Percentiles rank a stretch among this genome's conserved stretches.
Conservation (phyloP, 30 jellyfish, hydroid and myxozoan species). For the Pelagia noctiluca region DNA sequence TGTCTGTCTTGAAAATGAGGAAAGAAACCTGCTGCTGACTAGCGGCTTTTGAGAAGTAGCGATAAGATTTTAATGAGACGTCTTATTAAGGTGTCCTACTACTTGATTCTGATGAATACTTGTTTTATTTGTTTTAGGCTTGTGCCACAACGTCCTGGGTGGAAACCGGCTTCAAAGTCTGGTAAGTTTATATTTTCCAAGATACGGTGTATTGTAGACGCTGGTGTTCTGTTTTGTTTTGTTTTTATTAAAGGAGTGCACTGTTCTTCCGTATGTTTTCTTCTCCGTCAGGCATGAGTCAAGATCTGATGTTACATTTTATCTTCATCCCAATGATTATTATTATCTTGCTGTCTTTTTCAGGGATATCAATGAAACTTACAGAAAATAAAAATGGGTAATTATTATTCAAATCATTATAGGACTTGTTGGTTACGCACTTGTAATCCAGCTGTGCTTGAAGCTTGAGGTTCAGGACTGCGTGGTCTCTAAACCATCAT, state of each 20-base stretch:
- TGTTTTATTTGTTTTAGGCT: constrained; percentile 54
- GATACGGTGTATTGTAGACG: too few species aligned
- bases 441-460: not conserved
- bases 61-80: too few species aligned
- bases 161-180: constrained; percentile 87
- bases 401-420: not conserved
- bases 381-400: constrained; percentile 59
- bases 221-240: constrained; percentile 9
- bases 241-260: too few species aligned
- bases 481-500: too few species aligned
- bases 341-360: too few species aligned
- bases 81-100: too few species aligned
- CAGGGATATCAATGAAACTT: constrained; percentile 82
- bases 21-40: too few species aligned
- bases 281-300: not conserved
- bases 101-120: not conserved
- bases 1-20: too few species aligned
- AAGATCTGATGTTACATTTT: not conserved
- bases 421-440: not conserved
- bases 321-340: not conserved
- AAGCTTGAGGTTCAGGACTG: not conserved
- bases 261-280: too few species aligned
- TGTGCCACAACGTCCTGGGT: constrained; percentile 78
- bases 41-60: too few species aligned
- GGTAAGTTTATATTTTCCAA: constrained; percentile 27